Percentiles rank a stretch among this genome's conserved stretches.
These are phyloP conservation scores for Polyommatus iphigenia DNA, from an alignment of 2,888 invertebrate genomes.

Conservation along the genomic window DNA sequence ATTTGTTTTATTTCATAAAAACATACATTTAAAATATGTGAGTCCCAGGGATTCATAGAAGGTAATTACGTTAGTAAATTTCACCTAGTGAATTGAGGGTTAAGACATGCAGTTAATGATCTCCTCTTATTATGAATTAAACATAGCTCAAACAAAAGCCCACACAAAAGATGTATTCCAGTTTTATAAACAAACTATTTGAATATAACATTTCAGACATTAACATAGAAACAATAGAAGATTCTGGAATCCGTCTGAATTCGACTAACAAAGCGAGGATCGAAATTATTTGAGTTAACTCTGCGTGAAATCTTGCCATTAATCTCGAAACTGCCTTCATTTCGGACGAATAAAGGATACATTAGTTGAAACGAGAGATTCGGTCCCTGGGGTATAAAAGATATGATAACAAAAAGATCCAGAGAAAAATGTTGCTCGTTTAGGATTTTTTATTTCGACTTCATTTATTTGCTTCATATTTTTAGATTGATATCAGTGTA, in stretches of 20 bases:
- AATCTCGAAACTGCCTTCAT: slow-evolving; percentile 52
- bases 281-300: slow-evolving; percentile 63
- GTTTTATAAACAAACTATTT: slow-evolving; percentile 14
- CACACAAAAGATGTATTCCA: not conserved
- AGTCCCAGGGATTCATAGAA: too few species aligned
- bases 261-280: slow-evolving; percentile 44
- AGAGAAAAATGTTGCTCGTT: slow-evolving; percentile 33
- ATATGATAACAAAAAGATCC: slow-evolving; percentile 34
- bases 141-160: not conserved
- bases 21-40: too few species aligned
- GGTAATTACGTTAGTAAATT: too few species aligned
- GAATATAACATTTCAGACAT: not conserved
- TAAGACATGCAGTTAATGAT: too few species aligned
- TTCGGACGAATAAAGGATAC: slow-evolving; percentile 41
- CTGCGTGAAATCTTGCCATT: slow-evolving; percentile 63
- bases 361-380: slow-evolving; percentile 44
- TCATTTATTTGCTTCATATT: slow-evolving; percentile 28
- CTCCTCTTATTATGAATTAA: not conserved
- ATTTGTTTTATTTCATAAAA: too few species aligned
- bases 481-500: slow-evolving; percentile 2
- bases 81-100: too few species aligned
- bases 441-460: slow-evolving; percentile 30
- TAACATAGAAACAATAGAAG: slow-evolving; percentile 19
- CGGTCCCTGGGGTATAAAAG: slow-evolving; percentile 34
- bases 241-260: slow-evolving; percentile 25